Percentiles rank a stretch among this genome's conserved stretches.
Evolutionary conservation across 1,140 invertebrate genomes (phyloP).

Genomic region (Pseudomyrmex cubaensis): DNA sequence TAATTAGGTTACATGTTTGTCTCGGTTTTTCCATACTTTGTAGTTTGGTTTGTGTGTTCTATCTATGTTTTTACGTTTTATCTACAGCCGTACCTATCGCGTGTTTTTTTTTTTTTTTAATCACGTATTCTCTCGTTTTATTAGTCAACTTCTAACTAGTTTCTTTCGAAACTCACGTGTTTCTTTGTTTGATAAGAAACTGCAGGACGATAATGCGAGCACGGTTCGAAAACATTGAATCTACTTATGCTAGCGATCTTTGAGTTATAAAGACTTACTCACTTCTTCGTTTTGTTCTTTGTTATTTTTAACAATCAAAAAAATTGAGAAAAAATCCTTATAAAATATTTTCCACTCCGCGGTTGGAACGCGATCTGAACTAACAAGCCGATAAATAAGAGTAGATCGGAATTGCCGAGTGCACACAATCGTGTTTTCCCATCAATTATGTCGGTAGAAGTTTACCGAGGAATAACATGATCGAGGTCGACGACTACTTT

Average conservation of each 20-base stretch:
- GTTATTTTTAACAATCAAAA: too few relatives aligned
- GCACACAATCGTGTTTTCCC: background rate
- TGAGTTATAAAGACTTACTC: too few relatives aligned
- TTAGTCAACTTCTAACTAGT: background rate
- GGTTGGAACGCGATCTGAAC: background rate
- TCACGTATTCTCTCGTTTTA: slow-evolving; percentile 1
- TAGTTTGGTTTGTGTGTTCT: too few relatives aligned
- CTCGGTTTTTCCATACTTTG: too few relatives aligned
- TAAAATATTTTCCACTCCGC: background rate
- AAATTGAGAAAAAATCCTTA: too few relatives aligned
- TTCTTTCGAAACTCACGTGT: background rate
- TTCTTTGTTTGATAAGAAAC: slow-evolving; percentile 15
- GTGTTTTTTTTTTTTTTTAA: background rate
- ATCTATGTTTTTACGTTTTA: background rate
- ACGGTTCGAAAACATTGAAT: background rate
- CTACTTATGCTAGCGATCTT: background rate
- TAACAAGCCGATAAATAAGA: background rate
- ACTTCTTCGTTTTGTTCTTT: background rate
- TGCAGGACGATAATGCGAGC: background rate
- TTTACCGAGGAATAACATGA: background rate
- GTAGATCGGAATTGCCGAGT: background rate
- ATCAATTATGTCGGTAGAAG: background rate
- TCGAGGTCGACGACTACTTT: background rate
- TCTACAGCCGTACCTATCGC: background rate
- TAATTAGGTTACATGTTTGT: too few relatives aligned